Conservation (phyloP, 1,140 invertebrate species). For the Chymomyza costata region DNA sequence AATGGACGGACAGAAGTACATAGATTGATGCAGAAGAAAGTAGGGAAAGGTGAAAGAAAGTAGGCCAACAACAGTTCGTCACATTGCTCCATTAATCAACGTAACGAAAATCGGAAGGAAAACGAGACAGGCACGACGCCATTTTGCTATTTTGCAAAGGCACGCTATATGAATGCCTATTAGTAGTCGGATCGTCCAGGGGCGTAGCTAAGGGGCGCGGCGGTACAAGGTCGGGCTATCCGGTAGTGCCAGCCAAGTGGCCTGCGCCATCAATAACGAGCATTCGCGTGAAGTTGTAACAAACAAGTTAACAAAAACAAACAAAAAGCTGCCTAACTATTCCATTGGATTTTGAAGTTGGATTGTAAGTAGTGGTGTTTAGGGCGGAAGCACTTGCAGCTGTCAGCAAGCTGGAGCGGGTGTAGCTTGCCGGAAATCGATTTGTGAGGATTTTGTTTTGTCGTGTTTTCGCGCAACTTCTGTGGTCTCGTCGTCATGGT, state of each 20-base stretch:
- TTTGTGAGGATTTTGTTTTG: slow-evolving; percentile 68
- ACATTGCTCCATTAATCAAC: slow-evolving; percentile 56
- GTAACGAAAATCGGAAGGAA: slow-evolving; percentile 29
- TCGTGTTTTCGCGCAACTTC: slow-evolving; percentile 47
- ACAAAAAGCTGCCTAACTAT: slow-evolving; percentile 40
- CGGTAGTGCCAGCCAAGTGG: slow-evolving; percentile 27
- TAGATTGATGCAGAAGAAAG: too few species aligned
- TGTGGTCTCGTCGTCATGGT: slow-evolving; percentile 44
- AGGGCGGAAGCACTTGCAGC: slow-evolving; percentile 42
- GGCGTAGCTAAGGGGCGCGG: not conserved
- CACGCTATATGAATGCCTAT: slow-evolving; percentile 59
- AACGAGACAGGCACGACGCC: slow-evolving; percentile 45
- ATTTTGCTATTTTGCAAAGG: slow-evolving; percentile 59
- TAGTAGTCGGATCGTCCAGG: slow-evolving; percentile 1
- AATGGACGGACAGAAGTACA: slow-evolving; percentile 27
- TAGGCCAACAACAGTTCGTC: slow-evolving; percentile 16
- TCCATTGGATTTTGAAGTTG: slow-evolving; percentile 29
- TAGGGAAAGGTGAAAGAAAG: slow-evolving; percentile 4
- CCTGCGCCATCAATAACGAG: slow-evolving; percentile 62
- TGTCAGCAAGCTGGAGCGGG: slow-evolving; percentile 47
- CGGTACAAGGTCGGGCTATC: slow-evolving; percentile 54
- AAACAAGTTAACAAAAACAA: slow-evolving; percentile 60
- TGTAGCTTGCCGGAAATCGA: slow-evolving; percentile 51
- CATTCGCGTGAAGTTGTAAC: slow-evolving; percentile 52
- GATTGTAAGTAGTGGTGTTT: slow-evolving; percentile 18